Percentiles rank a stretch among this genome's conserved stretches.
Evolutionary conservation across 2,113 vertebrate species (phyloP).

Genomic region (Leuciscus idus): DNA sequence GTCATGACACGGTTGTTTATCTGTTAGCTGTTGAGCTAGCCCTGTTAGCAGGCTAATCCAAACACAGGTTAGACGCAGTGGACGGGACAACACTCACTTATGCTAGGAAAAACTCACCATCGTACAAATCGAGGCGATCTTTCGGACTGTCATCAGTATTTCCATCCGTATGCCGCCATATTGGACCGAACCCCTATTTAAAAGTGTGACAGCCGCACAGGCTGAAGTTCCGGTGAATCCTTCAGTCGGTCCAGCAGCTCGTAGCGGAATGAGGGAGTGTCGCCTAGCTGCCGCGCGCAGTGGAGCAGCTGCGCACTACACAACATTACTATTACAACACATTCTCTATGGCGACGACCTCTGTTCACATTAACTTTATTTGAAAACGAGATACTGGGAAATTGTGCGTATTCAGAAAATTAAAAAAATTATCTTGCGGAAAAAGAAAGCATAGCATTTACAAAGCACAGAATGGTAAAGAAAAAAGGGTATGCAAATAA

Average conservation of each 20-base stretch:
- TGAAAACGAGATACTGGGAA: not conserved
- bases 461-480: not conserved
- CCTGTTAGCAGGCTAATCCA: conserved; percentile 38
- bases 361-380: not conserved
- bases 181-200: conserved; percentile 79
- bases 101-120: conserved; percentile 76
- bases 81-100: conserved; percentile 5
- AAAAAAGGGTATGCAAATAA: not conserved
- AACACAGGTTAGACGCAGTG: conserved; percentile 26
- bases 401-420: no score
- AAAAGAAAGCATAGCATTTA: not conserved
- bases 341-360: conserved; percentile 4
- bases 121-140: conserved; percentile 95
- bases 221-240: conserved; percentile 72
- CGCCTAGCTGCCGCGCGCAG: conserved; percentile 22
- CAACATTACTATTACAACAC: not conserved
- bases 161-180: conserved; percentile 86
- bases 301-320: conserved; percentile 26
- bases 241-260: conserved; percentile 59
- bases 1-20: conserved; percentile 35
- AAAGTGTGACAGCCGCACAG: conserved; percentile 72
- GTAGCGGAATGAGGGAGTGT: conserved; percentile 63
- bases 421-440: no score
- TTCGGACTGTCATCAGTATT: conserved; percentile 94
- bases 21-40: conserved; percentile 50